phyloP scores from a whole-genome alignment of 2,797 vertebrate genomes.

The Syndactyla subalaris region DNA sequence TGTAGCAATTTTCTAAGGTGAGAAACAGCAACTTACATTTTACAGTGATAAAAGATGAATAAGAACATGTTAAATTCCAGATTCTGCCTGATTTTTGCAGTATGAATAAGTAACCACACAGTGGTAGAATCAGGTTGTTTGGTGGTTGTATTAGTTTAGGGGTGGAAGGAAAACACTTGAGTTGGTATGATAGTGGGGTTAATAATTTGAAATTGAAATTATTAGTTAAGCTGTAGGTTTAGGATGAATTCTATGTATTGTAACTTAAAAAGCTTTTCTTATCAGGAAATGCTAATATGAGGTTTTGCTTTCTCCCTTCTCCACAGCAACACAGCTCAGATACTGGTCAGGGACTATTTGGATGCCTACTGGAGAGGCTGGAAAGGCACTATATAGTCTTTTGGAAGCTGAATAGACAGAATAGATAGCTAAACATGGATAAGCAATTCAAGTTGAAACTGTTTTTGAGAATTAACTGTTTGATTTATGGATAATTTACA shows the following conservation, averaged over 20 bases:
- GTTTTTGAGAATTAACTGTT: not conserved
- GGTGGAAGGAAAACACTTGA: not conserved
- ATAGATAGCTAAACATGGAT: not conserved
- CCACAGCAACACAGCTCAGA: not conserved
- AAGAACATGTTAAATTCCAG: not conserved
- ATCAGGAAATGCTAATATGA: not conserved
- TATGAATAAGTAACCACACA: not conserved
- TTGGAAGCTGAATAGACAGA: not conserved
- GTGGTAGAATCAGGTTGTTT: not conserved
- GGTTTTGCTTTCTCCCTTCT: not conserved
- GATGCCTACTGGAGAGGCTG: not conserved
- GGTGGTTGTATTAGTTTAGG: not conserved
- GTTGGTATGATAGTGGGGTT: not conserved
- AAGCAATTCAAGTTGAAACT: not conserved
- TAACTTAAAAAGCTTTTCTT: not conserved
- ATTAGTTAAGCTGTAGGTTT: not conserved
- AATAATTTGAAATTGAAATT: not conserved
- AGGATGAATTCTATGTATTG: not conserved
- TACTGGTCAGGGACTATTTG: not conserved
- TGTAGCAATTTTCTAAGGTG: not conserved
- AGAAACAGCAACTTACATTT: not conserved
- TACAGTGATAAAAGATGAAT: not conserved
- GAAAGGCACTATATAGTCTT: not conserved
- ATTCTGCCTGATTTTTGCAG: not conserved
- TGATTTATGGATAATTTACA: not conserved